Conservation (phyloP, 2,888 invertebrate species). For the Lissonota sp. region DNA sequence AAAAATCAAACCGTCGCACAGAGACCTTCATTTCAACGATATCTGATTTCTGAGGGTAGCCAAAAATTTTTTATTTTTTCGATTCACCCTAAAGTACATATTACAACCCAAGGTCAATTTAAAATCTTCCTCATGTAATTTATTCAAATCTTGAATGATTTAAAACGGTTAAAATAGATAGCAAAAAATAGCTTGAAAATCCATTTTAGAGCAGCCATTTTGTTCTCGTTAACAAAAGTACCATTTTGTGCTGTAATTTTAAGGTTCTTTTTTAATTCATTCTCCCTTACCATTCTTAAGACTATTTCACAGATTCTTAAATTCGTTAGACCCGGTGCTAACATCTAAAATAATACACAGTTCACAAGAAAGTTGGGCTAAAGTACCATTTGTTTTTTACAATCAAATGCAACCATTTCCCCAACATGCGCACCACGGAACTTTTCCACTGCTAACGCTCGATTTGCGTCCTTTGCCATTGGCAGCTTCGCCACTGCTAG, state of each 20-base stretch:
- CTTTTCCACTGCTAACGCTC: slow-evolving; percentile 88
- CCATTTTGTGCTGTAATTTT: not conserved
- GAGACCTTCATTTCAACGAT: too few relatives aligned
- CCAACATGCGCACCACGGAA: slow-evolving; percentile 95
- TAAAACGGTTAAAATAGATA: too few relatives aligned
- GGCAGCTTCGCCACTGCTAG: slow-evolving; percentile 86
- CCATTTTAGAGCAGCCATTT: not conserved
- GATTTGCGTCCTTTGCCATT: slow-evolving; percentile 86
- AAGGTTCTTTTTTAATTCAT: slow-evolving; percentile 10
- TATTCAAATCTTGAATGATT: too few relatives aligned
- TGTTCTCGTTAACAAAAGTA: not conserved
- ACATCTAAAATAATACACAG: not conserved
- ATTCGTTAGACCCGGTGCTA: too few relatives aligned
- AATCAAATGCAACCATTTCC: slow-evolving; percentile 90
- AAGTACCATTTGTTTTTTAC: not conserved
- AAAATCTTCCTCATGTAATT: too few relatives aligned
- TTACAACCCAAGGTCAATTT: too few relatives aligned
- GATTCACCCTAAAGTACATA: too few relatives aligned
- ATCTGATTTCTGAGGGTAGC: too few relatives aligned
- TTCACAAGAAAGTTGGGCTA: not conserved
- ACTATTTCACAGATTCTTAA: too few relatives aligned
- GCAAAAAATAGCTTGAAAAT: too few relatives aligned
- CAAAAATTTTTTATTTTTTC: too few relatives aligned
- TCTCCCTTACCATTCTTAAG: not conserved
- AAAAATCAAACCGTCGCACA: too few relatives aligned